Conservation (phyloP, 2,888 invertebrate genomes). For the Thecophora atra region DNA sequence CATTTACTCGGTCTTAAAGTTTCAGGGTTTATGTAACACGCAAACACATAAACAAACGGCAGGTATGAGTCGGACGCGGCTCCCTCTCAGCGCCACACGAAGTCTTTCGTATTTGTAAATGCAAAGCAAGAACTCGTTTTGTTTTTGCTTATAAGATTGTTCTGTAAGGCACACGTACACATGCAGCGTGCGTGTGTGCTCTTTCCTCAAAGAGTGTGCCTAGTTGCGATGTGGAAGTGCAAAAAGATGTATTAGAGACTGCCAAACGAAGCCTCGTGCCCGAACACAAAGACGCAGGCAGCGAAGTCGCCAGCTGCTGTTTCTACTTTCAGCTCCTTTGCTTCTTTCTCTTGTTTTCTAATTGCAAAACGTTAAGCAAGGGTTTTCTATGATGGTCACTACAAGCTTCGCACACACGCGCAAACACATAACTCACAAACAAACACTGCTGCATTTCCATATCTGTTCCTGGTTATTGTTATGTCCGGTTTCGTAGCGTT, state of each 20-base stretch:
- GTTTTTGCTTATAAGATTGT: conserved; percentile 36
- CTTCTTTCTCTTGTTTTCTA: conserved; percentile 37
- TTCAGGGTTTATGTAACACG: conserved; percentile 36
- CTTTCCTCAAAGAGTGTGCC: conserved; percentile 34
- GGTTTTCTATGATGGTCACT: conserved; percentile 15
- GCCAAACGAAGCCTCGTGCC: conserved; percentile 22
- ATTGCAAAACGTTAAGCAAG: conserved; percentile 37
- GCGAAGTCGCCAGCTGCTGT: conserved; percentile 5
- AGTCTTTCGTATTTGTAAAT: conserved; percentile 32
- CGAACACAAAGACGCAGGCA: conserved; percentile 8
- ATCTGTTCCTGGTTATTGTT: conserved; percentile 44
- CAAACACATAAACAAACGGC: conserved; percentile 13
- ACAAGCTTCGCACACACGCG: conserved; percentile 29
- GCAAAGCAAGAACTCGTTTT: conserved; percentile 36
- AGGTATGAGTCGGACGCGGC: not conserved
- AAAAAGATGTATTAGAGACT: conserved; percentile 41
- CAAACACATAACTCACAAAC: conserved; percentile 24
- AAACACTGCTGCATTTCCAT: conserved; percentile 38
- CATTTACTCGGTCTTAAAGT: conserved; percentile 33
- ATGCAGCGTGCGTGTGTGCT: not conserved
- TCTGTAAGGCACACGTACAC: conserved; percentile 16
- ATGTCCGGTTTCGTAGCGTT: conserved; percentile 42
- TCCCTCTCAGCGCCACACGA: conserved; percentile 3
- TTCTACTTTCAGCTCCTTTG: not conserved
- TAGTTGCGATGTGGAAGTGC: conserved; percentile 29